Evolutionary conservation across 2,888 invertebrate species (phyloP).

Genomic region (Pseudococcus longispinus): DNA sequence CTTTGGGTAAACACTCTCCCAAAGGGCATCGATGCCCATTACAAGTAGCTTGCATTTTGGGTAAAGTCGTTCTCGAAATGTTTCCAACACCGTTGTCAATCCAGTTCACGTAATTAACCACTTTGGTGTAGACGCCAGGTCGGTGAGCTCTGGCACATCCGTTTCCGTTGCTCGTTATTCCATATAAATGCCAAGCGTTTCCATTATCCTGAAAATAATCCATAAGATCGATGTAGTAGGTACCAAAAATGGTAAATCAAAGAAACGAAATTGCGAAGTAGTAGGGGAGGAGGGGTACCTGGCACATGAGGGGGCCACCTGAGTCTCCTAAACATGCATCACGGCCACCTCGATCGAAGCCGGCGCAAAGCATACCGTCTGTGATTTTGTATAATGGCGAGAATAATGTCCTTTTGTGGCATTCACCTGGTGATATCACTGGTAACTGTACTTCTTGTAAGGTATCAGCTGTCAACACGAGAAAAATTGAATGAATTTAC

Average conservation of each 20-base stretch:
- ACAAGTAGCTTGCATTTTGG: constrained; percentile 63
- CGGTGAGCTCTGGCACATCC: constrained; percentile 80
- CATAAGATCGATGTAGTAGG: background rate
- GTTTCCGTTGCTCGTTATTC: constrained; percentile 82
- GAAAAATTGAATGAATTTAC: no score
- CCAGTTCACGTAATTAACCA: constrained; percentile 77
- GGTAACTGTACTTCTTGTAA: constrained; percentile 83
- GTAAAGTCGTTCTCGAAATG: background rate
- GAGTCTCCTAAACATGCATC: constrained; percentile 84
- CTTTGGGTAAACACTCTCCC: constrained; percentile 75
- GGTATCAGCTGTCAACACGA: constrained; percentile 80
- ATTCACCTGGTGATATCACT: constrained; percentile 78
- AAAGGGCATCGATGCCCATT: constrained; percentile 77
- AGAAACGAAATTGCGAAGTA: background rate
- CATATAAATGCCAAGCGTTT: constrained; percentile 64
- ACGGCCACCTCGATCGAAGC: constrained; percentile 78
- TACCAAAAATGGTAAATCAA: background rate
- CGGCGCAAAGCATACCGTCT: constrained; percentile 84
- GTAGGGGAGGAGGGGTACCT: constrained; percentile 64
- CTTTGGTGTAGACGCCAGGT: constrained; percentile 83
- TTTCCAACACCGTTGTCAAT: constrained; percentile 68
- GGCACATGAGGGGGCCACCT: constrained; percentile 80
- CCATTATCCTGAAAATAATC: constrained; percentile 63
- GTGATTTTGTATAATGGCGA: constrained; percentile 79
- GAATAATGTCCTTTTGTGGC: constrained; percentile 75